These are phyloP conservation scores for Halocaridina rubra DNA, from an alignment of 2,888 invertebrate genomes.

Conservation along the genomic window DNA sequence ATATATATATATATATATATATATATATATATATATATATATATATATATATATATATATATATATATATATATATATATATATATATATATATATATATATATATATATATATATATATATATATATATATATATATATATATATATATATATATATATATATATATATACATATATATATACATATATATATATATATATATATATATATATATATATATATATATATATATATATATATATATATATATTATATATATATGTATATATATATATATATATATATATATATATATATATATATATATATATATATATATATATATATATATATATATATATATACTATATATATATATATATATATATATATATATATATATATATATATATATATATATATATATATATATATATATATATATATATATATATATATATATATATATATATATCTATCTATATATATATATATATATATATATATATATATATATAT, in stretches of 20 bases:
- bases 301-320: neutral
- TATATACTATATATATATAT: neutral
- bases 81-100: neutral
- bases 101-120: neutral
- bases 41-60: neutral
- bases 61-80: neutral
- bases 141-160: neutral
- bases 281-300: neutral
- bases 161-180: neutral
- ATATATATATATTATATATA: neutral
- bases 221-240: neutral
- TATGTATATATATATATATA: neutral
- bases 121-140: neutral
- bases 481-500: constrained; percentile 5
- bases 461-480: constrained; percentile 14
- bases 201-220: neutral
- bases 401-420: neutral
- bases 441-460: constrained; percentile 5
- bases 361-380: neutral
- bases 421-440: neutral
- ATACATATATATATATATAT: neutral
- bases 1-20: constrained; percentile 10
- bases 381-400: neutral
- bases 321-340: neutral
- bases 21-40: neutral